A percentile compares a stretch with the other conserved stretches of the same genome.
Evolutionary conservation across 2,113 vertebrate genomes (phyloP).

Genomic region (Apodemus sylvaticus): DNA sequence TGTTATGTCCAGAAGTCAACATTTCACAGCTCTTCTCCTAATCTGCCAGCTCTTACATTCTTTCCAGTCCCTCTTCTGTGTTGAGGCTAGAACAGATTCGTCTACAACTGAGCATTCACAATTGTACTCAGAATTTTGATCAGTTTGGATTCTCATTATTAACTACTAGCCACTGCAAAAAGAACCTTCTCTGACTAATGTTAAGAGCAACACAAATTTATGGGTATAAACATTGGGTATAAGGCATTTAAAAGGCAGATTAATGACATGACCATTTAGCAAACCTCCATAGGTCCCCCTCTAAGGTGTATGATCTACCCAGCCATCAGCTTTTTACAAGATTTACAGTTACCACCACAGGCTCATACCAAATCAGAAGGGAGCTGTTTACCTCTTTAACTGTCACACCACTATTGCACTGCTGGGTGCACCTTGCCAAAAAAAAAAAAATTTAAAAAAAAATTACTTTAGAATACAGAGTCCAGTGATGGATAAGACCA

Average conservation of each 20-base stretch:
- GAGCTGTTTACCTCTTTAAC: neutral
- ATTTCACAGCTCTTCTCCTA: too few relatives aligned
- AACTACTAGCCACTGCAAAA: neutral
- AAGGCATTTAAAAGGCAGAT: neutral
- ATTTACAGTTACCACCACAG: neutral
- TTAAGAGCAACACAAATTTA: neutral
- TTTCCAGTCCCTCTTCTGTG: neutral
- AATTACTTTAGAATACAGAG: too few relatives aligned
- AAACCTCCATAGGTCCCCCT: neutral
- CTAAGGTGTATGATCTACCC: neutral
- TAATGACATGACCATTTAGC: neutral
- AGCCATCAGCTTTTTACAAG: neutral
- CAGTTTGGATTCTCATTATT: neutral
- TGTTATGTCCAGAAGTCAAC: too few relatives aligned
- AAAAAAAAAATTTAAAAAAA: neutral
- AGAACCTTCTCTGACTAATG: neutral
- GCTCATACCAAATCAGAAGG: neutral
- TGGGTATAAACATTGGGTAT: neutral
- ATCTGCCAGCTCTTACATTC: too few relatives aligned
- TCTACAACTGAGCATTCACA: neutral
- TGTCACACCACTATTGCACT: neutral
- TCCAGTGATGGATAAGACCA: neutral
- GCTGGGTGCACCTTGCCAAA: neutral
- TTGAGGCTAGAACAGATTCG: neutral
- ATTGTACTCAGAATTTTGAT: neutral